Conservation (phyloP, 2,113 vertebrate species). For the Aegithalos caudatus region DNA sequence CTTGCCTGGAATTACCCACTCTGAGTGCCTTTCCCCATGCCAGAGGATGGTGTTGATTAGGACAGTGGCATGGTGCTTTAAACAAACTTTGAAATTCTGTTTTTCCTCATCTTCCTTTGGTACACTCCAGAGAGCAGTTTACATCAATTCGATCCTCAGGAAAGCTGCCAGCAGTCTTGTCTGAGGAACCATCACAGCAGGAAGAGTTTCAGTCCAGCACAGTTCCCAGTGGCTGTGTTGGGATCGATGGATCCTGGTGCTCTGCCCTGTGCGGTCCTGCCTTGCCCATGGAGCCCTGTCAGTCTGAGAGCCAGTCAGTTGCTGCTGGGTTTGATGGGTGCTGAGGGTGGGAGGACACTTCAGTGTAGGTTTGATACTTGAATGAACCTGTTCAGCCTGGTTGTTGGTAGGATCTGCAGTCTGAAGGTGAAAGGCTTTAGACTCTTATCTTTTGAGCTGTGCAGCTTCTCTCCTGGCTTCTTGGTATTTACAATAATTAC, state of each 20-base stretch:
- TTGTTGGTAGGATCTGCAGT: not conserved
- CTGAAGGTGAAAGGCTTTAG: slow-evolving; percentile 6
- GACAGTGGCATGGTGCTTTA: not conserved
- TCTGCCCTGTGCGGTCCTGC: not conserved
- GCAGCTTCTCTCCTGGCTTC: not conserved
- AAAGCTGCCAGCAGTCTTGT: not conserved
- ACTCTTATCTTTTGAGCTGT: not conserved
- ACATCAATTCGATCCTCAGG: not conserved
- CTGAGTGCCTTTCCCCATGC: not conserved
- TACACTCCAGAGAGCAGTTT: not conserved
- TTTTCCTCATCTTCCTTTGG: not conserved
- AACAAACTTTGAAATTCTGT: not conserved
- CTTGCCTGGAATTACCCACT: not conserved
- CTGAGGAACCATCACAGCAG: not conserved
- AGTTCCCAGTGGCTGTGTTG: accelerated
- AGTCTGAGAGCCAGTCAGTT: not conserved
- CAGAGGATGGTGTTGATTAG: not conserved
- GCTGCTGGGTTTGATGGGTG: not conserved
- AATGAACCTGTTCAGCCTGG: slow-evolving; percentile 33
- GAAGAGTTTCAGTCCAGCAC: not conserved
- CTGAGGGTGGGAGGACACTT: not conserved
- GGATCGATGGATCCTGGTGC: not conserved
- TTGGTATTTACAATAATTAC: slow-evolving; percentile 25
- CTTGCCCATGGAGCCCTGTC: not conserved
- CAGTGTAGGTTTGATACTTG: not conserved